Evolutionary conservation across 2,888 invertebrate species (phyloP).

Genomic region (Pyrrhosoma nymphula): DNA sequence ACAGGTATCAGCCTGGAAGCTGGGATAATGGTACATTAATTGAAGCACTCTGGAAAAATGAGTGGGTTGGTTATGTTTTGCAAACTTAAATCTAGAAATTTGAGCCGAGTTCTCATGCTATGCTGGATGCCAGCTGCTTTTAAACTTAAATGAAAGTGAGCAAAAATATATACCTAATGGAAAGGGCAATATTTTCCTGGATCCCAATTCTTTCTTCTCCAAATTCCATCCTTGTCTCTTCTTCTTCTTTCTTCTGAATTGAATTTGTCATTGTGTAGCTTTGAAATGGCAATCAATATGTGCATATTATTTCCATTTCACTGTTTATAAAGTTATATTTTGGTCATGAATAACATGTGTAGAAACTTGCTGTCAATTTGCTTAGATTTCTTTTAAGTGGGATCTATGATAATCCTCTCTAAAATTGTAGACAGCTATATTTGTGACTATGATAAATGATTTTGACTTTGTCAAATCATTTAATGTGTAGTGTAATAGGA

Average conservation of each 20-base stretch:
- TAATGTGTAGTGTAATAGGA: constrained; percentile 45
- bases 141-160: background rate
- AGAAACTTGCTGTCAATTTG: constrained; percentile 54
- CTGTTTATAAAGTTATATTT: constrained; percentile 26
- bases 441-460: constrained; percentile 37
- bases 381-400: constrained; percentile 36
- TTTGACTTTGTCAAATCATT: constrained; percentile 54
- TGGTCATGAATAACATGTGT: constrained; percentile 53
- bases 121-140: background rate
- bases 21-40: too few species aligned
- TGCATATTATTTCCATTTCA: constrained; percentile 54
- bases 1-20: too few species aligned
- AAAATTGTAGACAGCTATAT: constrained; percentile 48
- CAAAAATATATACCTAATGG: background rate
- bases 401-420: constrained; percentile 37
- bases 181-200: constrained; percentile 6
- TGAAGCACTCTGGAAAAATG: too few species aligned
- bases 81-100: background rate
- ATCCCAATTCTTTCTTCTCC: background rate
- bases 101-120: too few species aligned
- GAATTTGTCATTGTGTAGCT: constrained; percentile 57
- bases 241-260: constrained; percentile 66
- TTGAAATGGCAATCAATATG: constrained; percentile 46
- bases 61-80: too few species aligned
- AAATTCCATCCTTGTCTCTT: constrained; percentile 23